Evolutionary conservation across 2,888 invertebrate genomes (phyloP).

Genomic region (Cheilosia vulpina): DNA sequence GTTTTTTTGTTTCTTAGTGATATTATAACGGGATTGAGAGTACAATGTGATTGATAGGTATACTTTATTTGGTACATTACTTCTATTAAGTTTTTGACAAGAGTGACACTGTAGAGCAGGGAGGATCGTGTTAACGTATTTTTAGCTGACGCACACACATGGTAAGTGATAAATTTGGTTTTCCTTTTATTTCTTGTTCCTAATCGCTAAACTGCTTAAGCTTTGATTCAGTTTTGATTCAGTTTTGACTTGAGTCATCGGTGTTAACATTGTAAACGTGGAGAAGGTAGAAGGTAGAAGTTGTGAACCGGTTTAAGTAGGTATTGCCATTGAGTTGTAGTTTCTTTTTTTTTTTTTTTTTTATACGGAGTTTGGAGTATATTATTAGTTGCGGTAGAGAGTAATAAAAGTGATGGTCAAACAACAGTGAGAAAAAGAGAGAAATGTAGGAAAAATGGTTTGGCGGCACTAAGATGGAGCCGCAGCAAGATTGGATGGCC

Average conservation of each 20-base stretch:
- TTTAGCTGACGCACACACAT: constrained; percentile 48
- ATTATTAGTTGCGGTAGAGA: constrained; percentile 24
- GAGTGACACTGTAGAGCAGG: constrained; percentile 28
- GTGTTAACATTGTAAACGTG: constrained; percentile 49
- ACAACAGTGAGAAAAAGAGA: constrained; percentile 9
- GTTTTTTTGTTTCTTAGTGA: background rate
- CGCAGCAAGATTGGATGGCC: constrained; percentile 6
- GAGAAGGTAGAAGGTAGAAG: constrained; percentile 34
- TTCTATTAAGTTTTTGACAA: constrained; percentile 38
- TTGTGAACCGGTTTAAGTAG: constrained; percentile 63
- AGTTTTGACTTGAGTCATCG: constrained; percentile 60
- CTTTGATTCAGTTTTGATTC: constrained; percentile 68
- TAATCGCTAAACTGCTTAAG: constrained; percentile 51
- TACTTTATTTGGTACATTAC: constrained; percentile 23
- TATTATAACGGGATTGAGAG: constrained; percentile 38
- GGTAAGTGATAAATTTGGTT: constrained; percentile 44
- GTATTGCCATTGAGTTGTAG: constrained; percentile 46
- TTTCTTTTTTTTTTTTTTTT: background rate
- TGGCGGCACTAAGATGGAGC: constrained; percentile 21
- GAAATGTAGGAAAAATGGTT: constrained; percentile 18
- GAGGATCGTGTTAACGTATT: constrained; percentile 4
- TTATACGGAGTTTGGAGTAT: constrained; percentile 7
- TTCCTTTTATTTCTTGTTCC: constrained; percentile 14
- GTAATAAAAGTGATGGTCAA: constrained; percentile 35
- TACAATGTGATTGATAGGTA: constrained; percentile 52